Base-by-base conservation (phyloP, 2,888 invertebrate species). In the Daptonema setosum region DNA sequence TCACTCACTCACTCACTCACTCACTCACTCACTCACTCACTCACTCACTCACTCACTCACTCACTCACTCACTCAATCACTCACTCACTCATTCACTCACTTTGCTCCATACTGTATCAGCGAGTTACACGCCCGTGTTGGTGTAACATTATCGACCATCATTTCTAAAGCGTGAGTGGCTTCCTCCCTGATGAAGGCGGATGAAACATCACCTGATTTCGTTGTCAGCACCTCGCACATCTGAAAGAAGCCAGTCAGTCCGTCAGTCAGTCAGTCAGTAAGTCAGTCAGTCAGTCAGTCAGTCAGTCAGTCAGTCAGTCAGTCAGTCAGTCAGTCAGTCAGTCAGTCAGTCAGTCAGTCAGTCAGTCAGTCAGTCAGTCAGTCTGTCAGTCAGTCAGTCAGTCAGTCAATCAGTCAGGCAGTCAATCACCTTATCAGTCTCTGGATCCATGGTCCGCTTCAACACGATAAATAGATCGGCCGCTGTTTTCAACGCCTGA, bases 161-260 rank as follows among this genome's bases (percentile, higher is more conserved):
- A 80, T 78, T 64, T 82, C 83, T 48, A 95, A 73, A 1, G 90
- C 85, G 14, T 78, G 77, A 57, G 82, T 81, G 2, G 88, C 85
- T 72, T 93, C 93, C 41, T 83, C 83, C 26, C 90, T 78, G 54
- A 95, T 78, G 70, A 95, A 91, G 64, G 83, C 81, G 73, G 90
- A 91, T 8, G 87, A 90, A 68, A 95, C 93, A 0, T 88, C 87
- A 54, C 66, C 66, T 1, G 64, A 56, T 48, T 62, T 62, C 1
- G 55, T 55, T 59, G 65, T 56, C 11, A 66, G 62, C 28, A 66
- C 64, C 2, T 57, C 55, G 14, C 60, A 57, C 29, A 59, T 59
- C 63, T 63, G 56, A 24, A 25, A 28, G 14, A 52, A 52, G 14
- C 11, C 26, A 24, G n/a, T n/a, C 29, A 20, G 28, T 14, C 24